Evolutionary conservation across 1,140 invertebrate species (phyloP).

Genomic region (Zaprionus davidi): DNA sequence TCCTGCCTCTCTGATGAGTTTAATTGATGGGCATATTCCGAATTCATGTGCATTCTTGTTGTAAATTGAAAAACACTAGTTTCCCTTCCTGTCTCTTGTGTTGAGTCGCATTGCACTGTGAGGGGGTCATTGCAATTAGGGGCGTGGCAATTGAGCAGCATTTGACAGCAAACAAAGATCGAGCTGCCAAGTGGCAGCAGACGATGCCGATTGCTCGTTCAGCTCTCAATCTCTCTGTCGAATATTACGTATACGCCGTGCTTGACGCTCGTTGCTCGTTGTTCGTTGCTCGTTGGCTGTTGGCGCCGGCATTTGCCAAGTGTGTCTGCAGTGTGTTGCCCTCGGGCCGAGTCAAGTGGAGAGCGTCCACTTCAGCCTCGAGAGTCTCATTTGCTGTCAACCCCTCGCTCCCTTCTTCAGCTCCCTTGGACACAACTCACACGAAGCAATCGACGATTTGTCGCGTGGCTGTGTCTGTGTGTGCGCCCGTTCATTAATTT

Average conservation of each 20-base stretch:
- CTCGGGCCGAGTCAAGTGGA: constrained; percentile 29
- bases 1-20: neutral
- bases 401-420: neutral
- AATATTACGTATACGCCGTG: constrained; percentile 71
- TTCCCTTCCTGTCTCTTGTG: neutral
- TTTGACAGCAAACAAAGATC: constrained; percentile 15
- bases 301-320: constrained; percentile 68
- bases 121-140: constrained; percentile 9
- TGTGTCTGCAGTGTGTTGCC: constrained; percentile 53
- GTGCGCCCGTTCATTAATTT: constrained; percentile 60
- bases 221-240: neutral
- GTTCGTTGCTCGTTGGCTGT: constrained; percentile 32
- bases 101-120: neutral
- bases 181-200: constrained; percentile 36
- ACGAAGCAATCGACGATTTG: neutral
- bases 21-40: neutral
- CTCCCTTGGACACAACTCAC: neutral
- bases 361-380: constrained; percentile 18
- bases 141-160: constrained; percentile 21
- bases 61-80: neutral
- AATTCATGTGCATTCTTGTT: neutral
- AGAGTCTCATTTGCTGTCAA: neutral
- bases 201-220: constrained; percentile 1
- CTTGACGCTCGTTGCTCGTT: constrained; percentile 18
- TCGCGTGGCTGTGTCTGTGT: constrained; percentile 5